phyloP scores from a whole-genome alignment of 2,888 invertebrate species.

The Drosophila trichaetosa region DNA sequence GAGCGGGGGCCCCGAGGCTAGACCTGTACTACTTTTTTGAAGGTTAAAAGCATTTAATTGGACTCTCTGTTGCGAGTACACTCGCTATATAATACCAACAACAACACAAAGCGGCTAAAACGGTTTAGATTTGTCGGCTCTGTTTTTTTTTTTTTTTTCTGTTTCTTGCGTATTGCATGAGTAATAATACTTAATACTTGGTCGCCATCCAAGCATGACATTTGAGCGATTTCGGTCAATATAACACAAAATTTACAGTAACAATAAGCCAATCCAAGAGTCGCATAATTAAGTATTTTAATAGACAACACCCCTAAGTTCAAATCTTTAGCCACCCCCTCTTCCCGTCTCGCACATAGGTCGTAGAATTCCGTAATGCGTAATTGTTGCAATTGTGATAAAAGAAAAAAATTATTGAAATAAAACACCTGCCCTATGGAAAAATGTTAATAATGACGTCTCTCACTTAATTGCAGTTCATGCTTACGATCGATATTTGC shows the following conservation, averaged over 20 bases:
- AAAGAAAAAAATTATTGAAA: not conserved
- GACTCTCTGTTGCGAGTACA: constrained; percentile 38
- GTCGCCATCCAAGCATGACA: constrained; percentile 65
- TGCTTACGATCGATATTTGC: constrained; percentile 34
- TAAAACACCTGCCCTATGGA: constrained; percentile 68
- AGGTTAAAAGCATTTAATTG: constrained; percentile 79
- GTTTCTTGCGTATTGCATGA: constrained; percentile 55
- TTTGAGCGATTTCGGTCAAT: constrained; percentile 81
- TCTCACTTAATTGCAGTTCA: constrained; percentile 56
- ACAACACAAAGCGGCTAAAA: constrained; percentile 45
- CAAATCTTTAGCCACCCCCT: not conserved
- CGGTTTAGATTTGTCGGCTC: constrained; percentile 63
- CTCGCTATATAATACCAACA: not conserved
- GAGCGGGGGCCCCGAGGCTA: constrained; percentile 47
- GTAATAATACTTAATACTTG: constrained; percentile 40
- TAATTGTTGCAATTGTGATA: constrained; percentile 53
- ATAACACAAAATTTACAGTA: constrained; percentile 59
- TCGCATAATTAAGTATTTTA: not conserved
- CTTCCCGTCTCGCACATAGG: not conserved
- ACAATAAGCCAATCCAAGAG: not conserved
- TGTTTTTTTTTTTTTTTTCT: constrained; percentile 13
- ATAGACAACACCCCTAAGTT: not conserved
- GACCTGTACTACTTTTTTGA: constrained; percentile 81
- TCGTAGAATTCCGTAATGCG: constrained; percentile 57
- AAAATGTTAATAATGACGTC: constrained; percentile 71